Base-by-base conservation (phyloP, 2,888 invertebrate genomes). In the Formica aserva region DNA sequence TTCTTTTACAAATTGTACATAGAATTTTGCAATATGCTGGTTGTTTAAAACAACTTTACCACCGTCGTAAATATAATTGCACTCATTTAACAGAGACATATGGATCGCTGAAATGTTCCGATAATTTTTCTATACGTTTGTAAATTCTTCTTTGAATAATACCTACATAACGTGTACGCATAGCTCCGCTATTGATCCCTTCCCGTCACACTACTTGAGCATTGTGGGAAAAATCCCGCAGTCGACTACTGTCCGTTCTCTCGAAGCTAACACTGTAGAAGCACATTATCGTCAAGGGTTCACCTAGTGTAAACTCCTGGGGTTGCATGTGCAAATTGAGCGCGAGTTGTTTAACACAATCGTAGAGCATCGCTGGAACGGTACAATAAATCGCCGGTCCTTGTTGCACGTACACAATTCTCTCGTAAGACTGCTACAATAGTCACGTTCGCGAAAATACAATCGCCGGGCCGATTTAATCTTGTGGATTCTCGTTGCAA, bases 301-400 rank as follows among this genome's bases (percentile, higher is more conserved):
- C 90, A 90, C 83, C 85, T 83, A 86, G 89, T 89, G 90, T 90
- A 90, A 90, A 90, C 88, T 90, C 89, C 82, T 84, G 89, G 88
- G 90, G 90, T 90, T 87, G 89, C 90, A 85, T 88, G 89, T 90
- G 90, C 89, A 90, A 90, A 90, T 90, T 90, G 90, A 89, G 90
- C 90, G 88, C 90, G 89, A 90, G 89, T 90, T 90, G 90, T 90
- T 90, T 90, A 90, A 90, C 90, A 90, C 86, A 88, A 82, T 88
- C 89, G 84, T 89, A 88, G 89, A 85, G 84, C 84, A 85, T 90
- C 80, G 88, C 74, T 80, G 89, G 76, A 60, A 60, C 72, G 57
- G 60, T 76, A 78, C 80, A 60, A 84, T 84, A 87, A 88, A 85
- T 90, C 85, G 84, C 84, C 72, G 78, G 78, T 84, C 87, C 86